Conservation (phyloP, 2,113 vertebrate genomes). For the Formicarius rufipectus region DNA sequence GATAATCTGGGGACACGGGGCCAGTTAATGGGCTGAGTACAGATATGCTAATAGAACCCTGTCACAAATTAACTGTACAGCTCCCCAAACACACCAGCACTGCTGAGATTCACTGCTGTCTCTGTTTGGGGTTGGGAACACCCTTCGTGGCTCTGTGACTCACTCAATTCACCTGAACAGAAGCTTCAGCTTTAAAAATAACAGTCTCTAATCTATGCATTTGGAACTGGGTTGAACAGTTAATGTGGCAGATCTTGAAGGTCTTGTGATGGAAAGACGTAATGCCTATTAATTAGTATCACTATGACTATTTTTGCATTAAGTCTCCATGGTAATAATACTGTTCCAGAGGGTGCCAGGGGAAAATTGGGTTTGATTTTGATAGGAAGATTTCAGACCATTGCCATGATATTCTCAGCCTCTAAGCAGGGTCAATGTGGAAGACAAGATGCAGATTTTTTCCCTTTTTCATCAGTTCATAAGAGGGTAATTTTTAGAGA, state of each 20-base stretch:
- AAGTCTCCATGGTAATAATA: not conserved
- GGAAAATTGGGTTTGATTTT: not conserved
- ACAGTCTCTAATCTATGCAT: not conserved
- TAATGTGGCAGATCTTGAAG: not conserved
- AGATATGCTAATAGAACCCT: not conserved
- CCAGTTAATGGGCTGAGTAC: not conserved
- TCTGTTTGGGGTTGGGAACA: not conserved
- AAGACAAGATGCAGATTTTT: not conserved
- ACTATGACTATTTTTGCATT: not conserved
- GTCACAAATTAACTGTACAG: not conserved
- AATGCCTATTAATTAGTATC: constrained; percentile 1
- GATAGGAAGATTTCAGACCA: not conserved
- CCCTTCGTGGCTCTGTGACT: not conserved
- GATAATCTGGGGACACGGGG: not conserved
- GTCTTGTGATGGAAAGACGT: not conserved
- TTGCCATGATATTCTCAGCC: not conserved
- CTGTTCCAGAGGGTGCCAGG: not conserved
- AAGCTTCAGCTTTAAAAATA: not conserved
- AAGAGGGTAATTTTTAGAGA: not conserved
- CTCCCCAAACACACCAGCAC: not conserved
- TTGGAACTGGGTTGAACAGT: not conserved
- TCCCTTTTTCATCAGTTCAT: not conserved
- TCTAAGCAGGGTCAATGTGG: not conserved
- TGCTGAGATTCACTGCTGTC: not conserved
- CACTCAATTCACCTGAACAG: not conserved